Evolutionary conservation across 2,113 vertebrate genomes (phyloP).

Genomic region (Zosterops borbonicus): DNA sequence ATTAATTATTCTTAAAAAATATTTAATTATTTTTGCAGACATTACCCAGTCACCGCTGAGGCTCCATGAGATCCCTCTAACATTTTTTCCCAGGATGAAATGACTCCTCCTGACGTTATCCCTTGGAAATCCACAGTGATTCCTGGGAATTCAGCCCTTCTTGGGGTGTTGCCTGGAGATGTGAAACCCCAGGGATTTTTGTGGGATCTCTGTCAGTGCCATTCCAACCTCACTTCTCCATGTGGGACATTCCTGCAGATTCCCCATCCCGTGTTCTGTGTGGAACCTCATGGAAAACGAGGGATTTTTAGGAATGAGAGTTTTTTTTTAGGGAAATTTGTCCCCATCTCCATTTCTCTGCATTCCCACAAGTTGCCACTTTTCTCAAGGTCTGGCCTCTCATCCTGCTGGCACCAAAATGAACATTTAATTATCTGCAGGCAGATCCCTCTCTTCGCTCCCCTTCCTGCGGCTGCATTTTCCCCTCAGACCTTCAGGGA

Average conservation of each 20-base stretch:
- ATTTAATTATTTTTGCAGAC: background rate
- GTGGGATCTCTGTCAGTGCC: background rate
- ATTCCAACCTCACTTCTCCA: accelerated
- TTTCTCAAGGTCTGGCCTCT: background rate
- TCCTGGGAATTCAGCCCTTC: background rate
- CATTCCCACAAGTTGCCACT: background rate
- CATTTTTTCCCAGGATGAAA: background rate
- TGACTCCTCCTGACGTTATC: accelerated
- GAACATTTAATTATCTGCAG: background rate
- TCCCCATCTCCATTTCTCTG: accelerated
- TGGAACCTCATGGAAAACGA: accelerated
- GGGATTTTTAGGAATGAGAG: background rate
- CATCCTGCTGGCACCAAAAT: background rate
- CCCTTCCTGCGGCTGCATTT: background rate
- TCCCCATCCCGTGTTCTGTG: accelerated
- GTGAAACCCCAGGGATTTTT: background rate
- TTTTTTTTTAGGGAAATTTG: background rate
- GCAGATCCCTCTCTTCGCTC: background rate
- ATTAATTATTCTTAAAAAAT: too few species aligned
- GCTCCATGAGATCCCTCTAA: background rate
- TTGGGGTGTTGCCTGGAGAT: background rate
- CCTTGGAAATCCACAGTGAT: background rate
- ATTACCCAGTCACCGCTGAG: accelerated
- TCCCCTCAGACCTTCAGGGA: background rate
- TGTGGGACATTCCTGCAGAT: background rate